Evolutionary conservation across 2,797 vertebrate genomes (phyloP).

Genomic region (Streptopelia turtur): DNA sequence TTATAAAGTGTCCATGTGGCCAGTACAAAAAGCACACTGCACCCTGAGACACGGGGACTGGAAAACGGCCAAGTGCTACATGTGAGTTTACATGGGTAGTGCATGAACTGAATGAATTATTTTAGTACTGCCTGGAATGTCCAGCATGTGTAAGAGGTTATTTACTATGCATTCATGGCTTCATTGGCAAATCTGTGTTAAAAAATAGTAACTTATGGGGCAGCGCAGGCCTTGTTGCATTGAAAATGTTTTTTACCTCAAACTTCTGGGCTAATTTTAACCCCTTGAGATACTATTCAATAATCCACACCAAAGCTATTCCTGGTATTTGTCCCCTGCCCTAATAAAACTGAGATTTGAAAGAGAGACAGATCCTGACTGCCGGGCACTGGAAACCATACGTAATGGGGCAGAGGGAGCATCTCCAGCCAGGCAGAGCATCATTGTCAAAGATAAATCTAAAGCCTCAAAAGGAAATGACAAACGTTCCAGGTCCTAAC

Average conservation of each 20-base stretch:
- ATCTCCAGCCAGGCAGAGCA: not conserved
- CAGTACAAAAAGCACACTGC: not conserved
- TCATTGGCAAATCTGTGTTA: not conserved
- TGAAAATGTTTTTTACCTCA: not conserved
- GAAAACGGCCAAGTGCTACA: not conserved
- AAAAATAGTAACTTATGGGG: not conserved
- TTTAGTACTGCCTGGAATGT: not conserved
- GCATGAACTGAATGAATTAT: not conserved
- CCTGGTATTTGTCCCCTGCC: not conserved
- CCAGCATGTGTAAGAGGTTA: not conserved
- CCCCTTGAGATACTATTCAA: not conserved
- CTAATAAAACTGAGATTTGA: not conserved
- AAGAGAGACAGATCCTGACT: not conserved
- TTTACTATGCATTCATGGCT: not conserved
- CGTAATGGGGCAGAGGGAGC: accelerated
- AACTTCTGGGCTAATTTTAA: not conserved
- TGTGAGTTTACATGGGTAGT: not conserved
- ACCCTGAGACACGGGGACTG: not conserved
- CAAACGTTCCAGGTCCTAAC: not conserved
- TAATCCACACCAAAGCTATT: not conserved
- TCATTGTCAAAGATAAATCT: not conserved
- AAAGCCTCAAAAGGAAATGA: not conserved
- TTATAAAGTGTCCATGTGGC: not conserved
- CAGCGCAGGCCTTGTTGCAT: not conserved
- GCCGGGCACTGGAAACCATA: not conserved